Conservation (phyloP, 2,797 vertebrate species). For the Eospalax fontanierii region DNA sequence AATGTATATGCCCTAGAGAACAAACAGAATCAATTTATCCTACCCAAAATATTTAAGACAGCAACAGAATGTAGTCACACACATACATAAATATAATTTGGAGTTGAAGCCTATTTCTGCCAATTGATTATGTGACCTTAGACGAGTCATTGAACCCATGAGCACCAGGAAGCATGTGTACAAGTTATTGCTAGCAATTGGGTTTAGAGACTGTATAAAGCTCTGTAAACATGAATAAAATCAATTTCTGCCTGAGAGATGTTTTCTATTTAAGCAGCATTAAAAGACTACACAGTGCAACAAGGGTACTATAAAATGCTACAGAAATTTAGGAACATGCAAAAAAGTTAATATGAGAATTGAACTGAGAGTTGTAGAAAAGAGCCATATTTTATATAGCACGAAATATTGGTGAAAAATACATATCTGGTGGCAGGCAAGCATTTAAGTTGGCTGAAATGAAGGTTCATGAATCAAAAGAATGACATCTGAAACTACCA, state of each 20-base stretch:
- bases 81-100: not conserved
- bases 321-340: slow-evolving; percentile 43
- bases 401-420: slow-evolving; percentile 33
- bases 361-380: slow-evolving; percentile 34
- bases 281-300: slow-evolving; percentile 16
- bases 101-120: not conserved
- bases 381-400: slow-evolving; percentile 8
- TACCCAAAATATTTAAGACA: slow-evolving; percentile 47
- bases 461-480: slow-evolving; percentile 2
- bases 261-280: slow-evolving; percentile 53
- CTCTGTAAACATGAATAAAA: slow-evolving; percentile 53
- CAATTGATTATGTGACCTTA: slow-evolving; percentile 39
- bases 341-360: slow-evolving; percentile 22
- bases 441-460: slow-evolving; percentile 6
- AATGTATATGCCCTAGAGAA: slow-evolving; percentile 37
- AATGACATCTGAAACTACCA: slow-evolving; percentile 27
- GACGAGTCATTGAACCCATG: slow-evolving; percentile 14
- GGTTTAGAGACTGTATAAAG: not conserved
- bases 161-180: not conserved
- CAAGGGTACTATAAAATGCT: not conserved
- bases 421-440: not conserved
- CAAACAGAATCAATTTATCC: slow-evolving; percentile 56
- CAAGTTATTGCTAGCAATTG: slow-evolving; percentile 47
- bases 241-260: slow-evolving; percentile 25
- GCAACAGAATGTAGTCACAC: not conserved